Base-by-base conservation (phyloP, 2,113 vertebrate genomes). In the Ceratotherium simum region DNA sequence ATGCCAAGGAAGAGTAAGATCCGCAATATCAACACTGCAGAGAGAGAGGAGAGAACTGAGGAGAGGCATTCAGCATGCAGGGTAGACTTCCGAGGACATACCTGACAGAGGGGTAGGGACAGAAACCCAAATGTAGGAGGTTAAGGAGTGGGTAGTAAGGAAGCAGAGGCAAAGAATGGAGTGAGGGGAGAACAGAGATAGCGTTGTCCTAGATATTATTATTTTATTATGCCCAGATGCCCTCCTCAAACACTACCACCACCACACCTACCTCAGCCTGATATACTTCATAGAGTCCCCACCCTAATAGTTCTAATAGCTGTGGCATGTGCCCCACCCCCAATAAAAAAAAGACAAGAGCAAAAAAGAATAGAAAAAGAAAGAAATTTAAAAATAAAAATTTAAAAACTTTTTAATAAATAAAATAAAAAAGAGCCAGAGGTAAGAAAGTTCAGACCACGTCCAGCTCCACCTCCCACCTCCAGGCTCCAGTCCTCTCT, bases 21-120 rank as follows among this genome's bases (percentile, higher is more conserved):
- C 29, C 2, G 0, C 3, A 1, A 8, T 11, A 10, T 11, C 27
- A 39, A 3, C 11, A 25, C 7, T 31, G 11, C 9, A 46, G n/a
- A 82, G 58, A 73, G 9, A 72, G 65, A 48, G 31, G 4, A 67
- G 46, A 18, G 42, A 80, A 31, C 36, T 42, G 60, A 67, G 33
- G 23, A 88, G 70, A 72, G 48, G 18, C 4, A 2, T 13, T 39
- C 31, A 20, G 60, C 1, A 0, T 36, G 65, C 3, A 17, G 9
- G 11, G 16, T 39, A 60, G 75, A 73, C 36, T 90, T 21, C 79
- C 48, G 3, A 46, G 64, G 42, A 48, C 33, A n/a, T 14, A 58
- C 12, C 36, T 90, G 25, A n/a, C 25, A 11, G 9, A 36, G 4
- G 39, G 6, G 58, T 21, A 58, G 27, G 6, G 23, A 27, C 14